These are phyloP conservation scores for Trinectes maculatus DNA, from an alignment of 2,113 vertebrate species.

Conservation along the genomic window DNA sequence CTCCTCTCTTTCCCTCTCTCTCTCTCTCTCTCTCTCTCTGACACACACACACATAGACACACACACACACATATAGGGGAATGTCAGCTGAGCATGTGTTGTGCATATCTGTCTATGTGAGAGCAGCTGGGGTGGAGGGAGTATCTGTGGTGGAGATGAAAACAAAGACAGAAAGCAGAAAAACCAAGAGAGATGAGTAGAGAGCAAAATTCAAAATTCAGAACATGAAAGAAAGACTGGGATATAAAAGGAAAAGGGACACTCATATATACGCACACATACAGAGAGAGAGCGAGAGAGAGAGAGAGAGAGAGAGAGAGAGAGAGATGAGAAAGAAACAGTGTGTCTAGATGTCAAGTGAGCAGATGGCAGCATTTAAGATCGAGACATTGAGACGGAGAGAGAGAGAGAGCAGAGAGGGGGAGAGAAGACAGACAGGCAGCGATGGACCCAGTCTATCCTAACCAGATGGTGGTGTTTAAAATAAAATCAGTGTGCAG, in stretches of 20 bases:
- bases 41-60: conserved; percentile 6
- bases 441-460: conserved; percentile 55
- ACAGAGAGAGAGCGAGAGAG: too few species aligned
- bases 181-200: background rate
- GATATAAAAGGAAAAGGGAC: background rate
- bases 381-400: too few species aligned
- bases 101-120: conserved; percentile 68
- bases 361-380: conserved; percentile 37
- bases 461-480: conserved; percentile 72
- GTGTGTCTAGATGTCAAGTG: conserved; percentile 1
- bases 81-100: conserved; percentile 74
- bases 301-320: background rate
- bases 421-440: conserved; percentile 44
- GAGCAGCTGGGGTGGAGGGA: conserved; percentile 70
- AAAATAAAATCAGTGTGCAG: conserved; percentile 75
- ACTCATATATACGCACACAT: background rate
- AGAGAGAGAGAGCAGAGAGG: too few species aligned
- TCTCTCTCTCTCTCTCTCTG: conserved; percentile 31
- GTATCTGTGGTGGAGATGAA: conserved; percentile 44
- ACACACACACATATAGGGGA: conserved; percentile 38
- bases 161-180: conserved; percentile 24
- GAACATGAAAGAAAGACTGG: background rate
- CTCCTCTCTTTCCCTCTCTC: conserved; percentile 35
- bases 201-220: conserved; percentile 6
- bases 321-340: conserved; percentile 1